Conservation (phyloP, 2,888 invertebrate species). For the Eremobia ochroleuca region DNA sequence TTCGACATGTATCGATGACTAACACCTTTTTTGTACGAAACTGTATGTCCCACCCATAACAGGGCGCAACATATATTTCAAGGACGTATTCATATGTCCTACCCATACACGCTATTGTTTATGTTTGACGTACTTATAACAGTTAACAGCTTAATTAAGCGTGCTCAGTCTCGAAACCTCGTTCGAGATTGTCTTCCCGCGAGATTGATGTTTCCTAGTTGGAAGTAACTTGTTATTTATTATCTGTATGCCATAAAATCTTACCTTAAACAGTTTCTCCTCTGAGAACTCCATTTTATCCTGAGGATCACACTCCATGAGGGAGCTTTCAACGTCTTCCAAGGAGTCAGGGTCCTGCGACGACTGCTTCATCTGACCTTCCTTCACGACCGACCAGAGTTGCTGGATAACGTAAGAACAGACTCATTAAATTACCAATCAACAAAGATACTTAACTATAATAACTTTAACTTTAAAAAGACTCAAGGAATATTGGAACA, state of each 20-base stretch:
- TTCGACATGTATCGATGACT: too few relatives aligned
- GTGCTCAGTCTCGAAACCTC: not conserved
- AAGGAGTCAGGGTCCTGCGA: conserved; percentile 86
- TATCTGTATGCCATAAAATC: not conserved
- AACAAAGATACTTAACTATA: not conserved
- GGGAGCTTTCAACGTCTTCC: conserved; percentile 85
- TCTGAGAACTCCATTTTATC: conserved; percentile 85
- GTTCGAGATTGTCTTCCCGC: not conserved
- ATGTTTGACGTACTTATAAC: too few relatives aligned
- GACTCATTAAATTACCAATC: not conserved
- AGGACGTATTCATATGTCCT: too few relatives aligned
- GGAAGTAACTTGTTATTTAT: not conserved
- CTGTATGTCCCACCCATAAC: too few relatives aligned
- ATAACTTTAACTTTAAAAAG: not conserved
- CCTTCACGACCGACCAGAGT: conserved; percentile 87
- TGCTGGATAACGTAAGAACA: conserved; percentile 61
- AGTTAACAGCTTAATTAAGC: too few relatives aligned
- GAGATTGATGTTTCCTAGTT: not conserved
- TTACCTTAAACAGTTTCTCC: conserved; percentile 84
- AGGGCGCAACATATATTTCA: too few relatives aligned
- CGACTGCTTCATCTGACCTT: conserved; percentile 83
- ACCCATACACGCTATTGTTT: too few relatives aligned
- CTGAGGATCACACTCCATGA: conserved; percentile 89
- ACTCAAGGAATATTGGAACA: not conserved
- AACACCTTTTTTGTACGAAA: too few relatives aligned